These are phyloP conservation scores for Piprites chloris DNA, from an alignment of 2,113 vertebrate genomes.

Conservation along the genomic window DNA sequence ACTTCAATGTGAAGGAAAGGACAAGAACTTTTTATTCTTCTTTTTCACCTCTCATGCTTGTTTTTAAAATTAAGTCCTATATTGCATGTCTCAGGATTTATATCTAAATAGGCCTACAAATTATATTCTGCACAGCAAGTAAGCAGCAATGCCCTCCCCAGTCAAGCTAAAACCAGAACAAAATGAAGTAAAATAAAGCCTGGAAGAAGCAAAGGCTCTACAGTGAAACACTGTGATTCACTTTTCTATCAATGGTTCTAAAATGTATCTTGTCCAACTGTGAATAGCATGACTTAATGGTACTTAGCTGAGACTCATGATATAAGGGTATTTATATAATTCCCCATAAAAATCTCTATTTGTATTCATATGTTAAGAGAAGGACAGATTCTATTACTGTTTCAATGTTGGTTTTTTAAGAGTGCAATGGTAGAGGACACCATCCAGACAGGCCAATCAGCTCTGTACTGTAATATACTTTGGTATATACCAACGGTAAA, in stretches of 20 bases:
- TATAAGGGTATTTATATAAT: background rate
- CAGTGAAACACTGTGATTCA: background rate
- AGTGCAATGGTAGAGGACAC: background rate
- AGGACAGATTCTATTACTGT: background rate
- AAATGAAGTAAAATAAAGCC: constrained; percentile 20
- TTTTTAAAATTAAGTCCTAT: background rate
- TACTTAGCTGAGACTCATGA: background rate
- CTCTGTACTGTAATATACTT: background rate
- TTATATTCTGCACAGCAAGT: background rate
- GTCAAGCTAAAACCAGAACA: background rate
- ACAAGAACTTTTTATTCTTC: background rate
- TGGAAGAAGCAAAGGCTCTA: background rate
- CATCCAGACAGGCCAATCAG: background rate
- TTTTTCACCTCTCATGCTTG: background rate
- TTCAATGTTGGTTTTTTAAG: background rate
- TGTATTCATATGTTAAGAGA: background rate
- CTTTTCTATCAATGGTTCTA: background rate
- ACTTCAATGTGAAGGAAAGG: background rate
- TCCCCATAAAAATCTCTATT: background rate
- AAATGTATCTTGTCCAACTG: background rate
- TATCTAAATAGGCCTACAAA: background rate
- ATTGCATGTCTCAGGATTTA: background rate
- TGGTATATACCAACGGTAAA: background rate
- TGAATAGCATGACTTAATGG: background rate
- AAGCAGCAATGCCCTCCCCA: background rate